A percentile compares a stretch with the other conserved stretches of the same genome.
These are phyloP conservation scores for Oreotrochilus melanogaster DNA, from an alignment of 2,113 vertebrate species.

Conservation along the genomic window DNA sequence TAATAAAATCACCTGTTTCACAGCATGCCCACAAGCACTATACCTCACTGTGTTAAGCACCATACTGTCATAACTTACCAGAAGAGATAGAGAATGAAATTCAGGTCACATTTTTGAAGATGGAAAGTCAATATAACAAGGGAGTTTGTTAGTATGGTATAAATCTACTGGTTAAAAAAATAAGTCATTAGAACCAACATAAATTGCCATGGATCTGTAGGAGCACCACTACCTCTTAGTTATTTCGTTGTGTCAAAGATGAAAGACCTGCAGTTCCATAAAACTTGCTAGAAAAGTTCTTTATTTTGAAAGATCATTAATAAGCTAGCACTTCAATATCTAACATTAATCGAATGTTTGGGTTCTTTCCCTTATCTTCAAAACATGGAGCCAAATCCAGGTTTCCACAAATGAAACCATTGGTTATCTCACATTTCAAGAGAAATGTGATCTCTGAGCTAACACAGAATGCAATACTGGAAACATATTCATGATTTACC, in stretches of 20 bases:
- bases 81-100: neutral
- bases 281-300: neutral
- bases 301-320: neutral
- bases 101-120: neutral
- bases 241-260: neutral
- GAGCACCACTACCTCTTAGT: neutral
- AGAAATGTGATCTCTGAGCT: neutral
- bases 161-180: neutral
- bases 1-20: neutral
- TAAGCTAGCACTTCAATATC: neutral
- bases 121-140: neutral
- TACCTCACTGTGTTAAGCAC: neutral
- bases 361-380: neutral
- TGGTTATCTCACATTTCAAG: neutral
- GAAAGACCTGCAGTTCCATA: neutral
- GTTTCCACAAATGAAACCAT: neutral
- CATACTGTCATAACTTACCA: neutral
- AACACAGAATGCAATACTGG: neutral
- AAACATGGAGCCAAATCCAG: neutral
- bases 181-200: neutral
- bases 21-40: neutral
- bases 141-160: neutral
- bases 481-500: neutral
- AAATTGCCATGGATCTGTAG: rapidly evolving
- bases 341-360: neutral